These are phyloP conservation scores for Eurystomus gularis DNA, from an alignment of 2,113 vertebrate genomes.

Conservation along the genomic window DNA sequence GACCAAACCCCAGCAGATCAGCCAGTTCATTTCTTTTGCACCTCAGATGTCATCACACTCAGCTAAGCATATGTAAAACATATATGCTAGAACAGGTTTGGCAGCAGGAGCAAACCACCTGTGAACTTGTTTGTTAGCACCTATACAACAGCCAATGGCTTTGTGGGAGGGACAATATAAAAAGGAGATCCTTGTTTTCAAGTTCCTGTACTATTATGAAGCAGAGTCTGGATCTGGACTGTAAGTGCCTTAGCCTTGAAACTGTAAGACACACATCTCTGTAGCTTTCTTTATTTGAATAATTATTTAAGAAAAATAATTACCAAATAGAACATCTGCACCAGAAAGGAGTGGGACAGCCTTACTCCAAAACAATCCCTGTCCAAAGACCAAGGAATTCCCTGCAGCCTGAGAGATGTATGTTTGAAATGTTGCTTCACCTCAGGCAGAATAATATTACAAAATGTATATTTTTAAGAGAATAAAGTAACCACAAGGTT, in stretches of 20 bases:
- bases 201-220: not conserved
- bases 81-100: not conserved
- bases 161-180: not conserved
- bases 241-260: not conserved
- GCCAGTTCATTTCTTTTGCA: not conserved
- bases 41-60: not conserved
- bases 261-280: not conserved
- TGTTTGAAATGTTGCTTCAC: not conserved
- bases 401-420: not conserved
- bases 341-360: not conserved
- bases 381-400: not conserved
- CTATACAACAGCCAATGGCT: not conserved
- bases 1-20: not conserved
- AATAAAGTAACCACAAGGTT: not conserved
- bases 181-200: not conserved
- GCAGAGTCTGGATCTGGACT: not conserved
- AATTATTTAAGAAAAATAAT: not conserved
- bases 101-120: not conserved
- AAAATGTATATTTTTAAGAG: fast-evolving
- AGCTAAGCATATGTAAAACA: not conserved
- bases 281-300: not conserved
- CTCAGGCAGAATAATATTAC: not conserved
- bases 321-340: not conserved
- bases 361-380: not conserved
- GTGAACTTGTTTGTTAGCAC: not conserved